Evolutionary conservation across 2,797 vertebrate genomes (phyloP).

Genomic region (Anniella stebbinsi): DNA sequence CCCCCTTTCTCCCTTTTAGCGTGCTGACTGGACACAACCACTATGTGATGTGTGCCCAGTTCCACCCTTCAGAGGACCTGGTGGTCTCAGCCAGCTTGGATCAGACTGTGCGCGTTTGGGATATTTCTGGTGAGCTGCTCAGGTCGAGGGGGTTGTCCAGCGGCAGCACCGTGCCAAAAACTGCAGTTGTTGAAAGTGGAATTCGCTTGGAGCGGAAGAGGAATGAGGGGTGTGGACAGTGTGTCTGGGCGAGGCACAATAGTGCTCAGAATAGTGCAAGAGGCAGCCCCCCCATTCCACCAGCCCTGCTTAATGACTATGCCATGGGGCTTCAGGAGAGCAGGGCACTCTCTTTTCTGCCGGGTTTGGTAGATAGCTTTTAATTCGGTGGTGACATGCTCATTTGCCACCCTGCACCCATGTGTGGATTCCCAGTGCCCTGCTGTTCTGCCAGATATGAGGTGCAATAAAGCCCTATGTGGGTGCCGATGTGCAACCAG

Average conservation of each 20-base stretch:
- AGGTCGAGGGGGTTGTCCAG: constrained; percentile 30
- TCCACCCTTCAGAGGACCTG: constrained; percentile 95
- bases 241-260: neutral
- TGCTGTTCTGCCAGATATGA: neutral
- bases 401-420: neutral
- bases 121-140: constrained; percentile 95
- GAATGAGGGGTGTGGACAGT: fast-evolving
- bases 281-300: neutral
- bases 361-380: neutral
- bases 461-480: neutral
- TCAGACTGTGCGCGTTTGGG: constrained; percentile 98
- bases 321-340: neutral
- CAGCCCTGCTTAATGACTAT: fast-evolving
- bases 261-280: neutral
- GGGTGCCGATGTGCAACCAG: neutral
- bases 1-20: constrained; percentile 71
- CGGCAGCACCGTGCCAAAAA: constrained; percentile 49
- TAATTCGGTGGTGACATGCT: neutral
- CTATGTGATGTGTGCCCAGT: constrained; percentile 98
- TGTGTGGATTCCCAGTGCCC: neutral
- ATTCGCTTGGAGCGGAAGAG: neutral
- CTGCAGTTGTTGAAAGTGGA: constrained; percentile 63
- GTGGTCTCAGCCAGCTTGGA: constrained; percentile 97
- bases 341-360: no score
- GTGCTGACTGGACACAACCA: constrained; percentile 97